These are phyloP conservation scores for Myocastor coypus DNA, from an alignment of 2,113 vertebrate genomes.

Conservation along the genomic window DNA sequence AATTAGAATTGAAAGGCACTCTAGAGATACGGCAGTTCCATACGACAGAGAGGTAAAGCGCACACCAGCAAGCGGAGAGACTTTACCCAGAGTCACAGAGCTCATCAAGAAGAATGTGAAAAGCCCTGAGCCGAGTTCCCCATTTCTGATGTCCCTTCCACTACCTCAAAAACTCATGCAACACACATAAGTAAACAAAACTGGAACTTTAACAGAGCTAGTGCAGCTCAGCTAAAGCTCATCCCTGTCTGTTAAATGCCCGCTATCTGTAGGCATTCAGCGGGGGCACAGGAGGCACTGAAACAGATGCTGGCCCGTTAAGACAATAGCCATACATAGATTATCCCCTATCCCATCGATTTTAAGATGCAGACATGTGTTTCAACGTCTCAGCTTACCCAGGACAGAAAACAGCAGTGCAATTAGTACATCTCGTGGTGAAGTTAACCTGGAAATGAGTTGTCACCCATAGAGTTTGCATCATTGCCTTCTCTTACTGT, in stretches of 20 bases:
- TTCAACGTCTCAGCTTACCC: neutral
- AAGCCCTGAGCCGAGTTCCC: neutral
- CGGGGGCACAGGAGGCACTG: neutral
- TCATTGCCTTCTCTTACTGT: neutral
- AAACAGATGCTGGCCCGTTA: neutral
- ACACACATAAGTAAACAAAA: neutral
- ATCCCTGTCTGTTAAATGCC: neutral
- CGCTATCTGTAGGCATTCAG: rapidly evolving
- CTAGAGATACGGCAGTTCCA: neutral
- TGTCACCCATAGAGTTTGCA: neutral
- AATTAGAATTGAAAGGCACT: neutral
- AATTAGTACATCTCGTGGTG: neutral
- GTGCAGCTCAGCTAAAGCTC: neutral
- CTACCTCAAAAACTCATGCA: neutral
- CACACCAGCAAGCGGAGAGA: neutral
- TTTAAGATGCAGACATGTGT: neutral
- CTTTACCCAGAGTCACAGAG: neutral
- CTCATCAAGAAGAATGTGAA: neutral
- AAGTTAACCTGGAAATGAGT: neutral
- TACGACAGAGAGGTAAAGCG: neutral
- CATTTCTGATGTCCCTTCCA: neutral
- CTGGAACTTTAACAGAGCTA: neutral
- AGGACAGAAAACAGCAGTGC: neutral
- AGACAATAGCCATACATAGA: neutral
- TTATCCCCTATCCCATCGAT: neutral